Base-by-base conservation (phyloP, 2,113 vertebrate genomes). In the Syngnathus floridae region DNA sequence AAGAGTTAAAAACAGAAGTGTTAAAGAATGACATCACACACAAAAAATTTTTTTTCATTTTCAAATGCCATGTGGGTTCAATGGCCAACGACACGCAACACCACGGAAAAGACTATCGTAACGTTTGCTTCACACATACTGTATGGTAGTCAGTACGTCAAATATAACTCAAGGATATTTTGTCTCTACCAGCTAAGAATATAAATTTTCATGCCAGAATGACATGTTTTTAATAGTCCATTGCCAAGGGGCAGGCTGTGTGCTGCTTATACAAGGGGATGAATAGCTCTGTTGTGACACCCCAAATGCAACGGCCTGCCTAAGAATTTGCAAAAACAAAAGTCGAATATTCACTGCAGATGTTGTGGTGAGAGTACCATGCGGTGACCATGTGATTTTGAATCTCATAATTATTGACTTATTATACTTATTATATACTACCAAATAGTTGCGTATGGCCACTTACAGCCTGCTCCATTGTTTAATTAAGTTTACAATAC, bases 241-340 rank as follows among this genome's bases (percentile, higher is more conserved):
- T 26, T 22, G 56, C 40, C 61, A 2, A 26, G 52, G 59, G 59
- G 41, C 22, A 5, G 7, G 4, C 10, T 64, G 8, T 67, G 35
- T 63, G 43, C 43, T 68, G 12, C 58, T 36, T 35, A 52, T 17
- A 60, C 21, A 41, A 52, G 62, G 36, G 1, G 5, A 59, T 81
- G 51, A 85, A 85, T 65, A 67, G 38, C 72, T 66, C 59, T 57
- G 58, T 69, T 78, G 76, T 84, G 48, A 35, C 38, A 66, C 64
- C 64, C 51, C 70, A 67, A 75, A 52, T 67, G 48, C 69, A 71
- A 41, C 19, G 45, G 45, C 5, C 45, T 43, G 2, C 61, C 62
- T 65, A 49, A 67, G 54, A 62, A 62, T 64, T 67, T 48, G 65
- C 21, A 71, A 37, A 31, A 31, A 31, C 26, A 31, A 31, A 31